Conservation (phyloP, 2,888 invertebrate genomes). For the Caenorhabditis auriculariae region DNA sequence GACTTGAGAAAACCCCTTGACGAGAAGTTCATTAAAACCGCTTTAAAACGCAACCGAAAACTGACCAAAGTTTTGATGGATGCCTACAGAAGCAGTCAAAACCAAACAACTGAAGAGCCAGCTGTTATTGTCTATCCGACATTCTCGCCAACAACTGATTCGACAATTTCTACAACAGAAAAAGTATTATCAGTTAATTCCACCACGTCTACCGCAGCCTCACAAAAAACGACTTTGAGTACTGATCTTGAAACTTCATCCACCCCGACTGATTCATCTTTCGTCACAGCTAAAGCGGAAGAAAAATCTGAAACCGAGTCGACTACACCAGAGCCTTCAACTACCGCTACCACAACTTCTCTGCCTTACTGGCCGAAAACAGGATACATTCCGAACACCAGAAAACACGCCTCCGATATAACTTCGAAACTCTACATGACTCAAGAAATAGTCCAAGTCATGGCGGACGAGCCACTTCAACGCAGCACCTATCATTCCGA, state of each 20-base stretch:
- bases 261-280: no score
- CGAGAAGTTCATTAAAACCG: conserved; percentile 29
- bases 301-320: no score
- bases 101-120: conserved; percentile 3
- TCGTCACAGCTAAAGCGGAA: no score
- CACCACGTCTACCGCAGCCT: no score
- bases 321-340: background rate
- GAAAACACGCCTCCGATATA: conserved; percentile 45
- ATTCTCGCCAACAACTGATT: no score
- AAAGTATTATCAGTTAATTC: no score
- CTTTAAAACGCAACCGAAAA: conserved; percentile 28
- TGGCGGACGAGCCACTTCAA: conserved; percentile 20
- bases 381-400: conserved; percentile 41
- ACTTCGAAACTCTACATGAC: conserved; percentile 46
- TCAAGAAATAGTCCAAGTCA: conserved; percentile 30
- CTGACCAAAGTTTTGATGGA: conserved; percentile 33
- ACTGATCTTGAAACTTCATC: no score
- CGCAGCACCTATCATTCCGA: background rate
- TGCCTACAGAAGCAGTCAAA: conserved; percentile 22
- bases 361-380: conserved; percentile 31
- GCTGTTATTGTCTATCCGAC: no score
- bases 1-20: conserved; percentile 28
- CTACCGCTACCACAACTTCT: conserved; percentile 7
- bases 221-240: no score
- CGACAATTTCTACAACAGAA: no score